phyloP scores from a whole-genome alignment of 1,140 invertebrate genomes.

The Stegodyphus mimosarum region DNA sequence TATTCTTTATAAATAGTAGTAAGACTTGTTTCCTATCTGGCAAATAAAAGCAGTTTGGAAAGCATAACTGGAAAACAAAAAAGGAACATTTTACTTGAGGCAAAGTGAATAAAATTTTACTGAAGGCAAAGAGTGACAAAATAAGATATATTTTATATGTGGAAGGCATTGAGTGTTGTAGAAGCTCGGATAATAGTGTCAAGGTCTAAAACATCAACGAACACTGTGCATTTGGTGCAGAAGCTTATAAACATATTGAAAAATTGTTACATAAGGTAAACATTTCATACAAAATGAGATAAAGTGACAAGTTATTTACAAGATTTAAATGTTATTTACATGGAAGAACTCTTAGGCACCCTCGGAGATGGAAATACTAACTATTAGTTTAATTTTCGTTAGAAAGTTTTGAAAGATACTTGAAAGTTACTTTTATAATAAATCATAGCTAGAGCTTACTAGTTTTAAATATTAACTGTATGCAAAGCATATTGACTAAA shows the following conservation, averaged over 20 bases:
- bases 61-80: not conserved
- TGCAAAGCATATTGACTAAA: too few relatives aligned
- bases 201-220: conserved; percentile 42
- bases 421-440: too few relatives aligned
- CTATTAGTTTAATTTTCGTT: not conserved
- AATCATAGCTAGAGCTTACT: too few relatives aligned
- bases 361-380: conserved; percentile 12
- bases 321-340: conserved; percentile 26
- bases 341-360: conserved; percentile 50
- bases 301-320: not conserved
- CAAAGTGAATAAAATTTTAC: conserved; percentile 13
- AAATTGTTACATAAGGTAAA: not conserved
- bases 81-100: not conserved
- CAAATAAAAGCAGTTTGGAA: too few relatives aligned
- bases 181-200: conserved; percentile 31
- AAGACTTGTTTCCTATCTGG: too few relatives aligned
- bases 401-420: too few relatives aligned
- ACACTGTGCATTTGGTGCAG: conserved; percentile 21
- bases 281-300: not conserved
- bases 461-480: too few relatives aligned
- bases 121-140: not conserved
- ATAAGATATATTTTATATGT: not conserved
- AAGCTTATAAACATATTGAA: not conserved
- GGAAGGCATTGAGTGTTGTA: conserved; percentile 34
- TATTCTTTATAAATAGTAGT: too few relatives aligned